Conservation (phyloP, 2,888 invertebrate species). For the Noctua comes region DNA sequence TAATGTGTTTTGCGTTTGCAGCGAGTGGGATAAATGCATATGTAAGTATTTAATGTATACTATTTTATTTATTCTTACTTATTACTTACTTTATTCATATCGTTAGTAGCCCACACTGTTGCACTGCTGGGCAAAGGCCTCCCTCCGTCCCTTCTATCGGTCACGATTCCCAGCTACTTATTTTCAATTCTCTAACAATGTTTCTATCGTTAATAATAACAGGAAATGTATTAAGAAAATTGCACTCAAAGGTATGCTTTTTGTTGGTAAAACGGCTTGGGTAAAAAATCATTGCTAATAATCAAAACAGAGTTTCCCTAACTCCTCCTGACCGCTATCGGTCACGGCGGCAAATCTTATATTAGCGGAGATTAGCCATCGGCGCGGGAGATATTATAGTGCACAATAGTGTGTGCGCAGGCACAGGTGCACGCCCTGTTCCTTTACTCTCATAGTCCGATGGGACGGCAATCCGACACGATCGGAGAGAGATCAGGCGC, state of each 20-base stretch:
- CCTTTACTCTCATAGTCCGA: too few species aligned
- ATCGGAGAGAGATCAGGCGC: too few species aligned
- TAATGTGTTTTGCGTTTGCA: slow-evolving; percentile 7
- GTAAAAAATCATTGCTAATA: background rate
- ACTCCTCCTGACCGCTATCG: too few species aligned
- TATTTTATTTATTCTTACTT: too few species aligned
- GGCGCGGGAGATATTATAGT: too few species aligned
- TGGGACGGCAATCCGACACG: too few species aligned
- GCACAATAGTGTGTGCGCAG: too few species aligned
- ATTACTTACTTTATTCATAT: background rate
- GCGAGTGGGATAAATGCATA: background rate
- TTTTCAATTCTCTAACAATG: too few species aligned
- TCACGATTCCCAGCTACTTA: background rate
- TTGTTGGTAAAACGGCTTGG: background rate
- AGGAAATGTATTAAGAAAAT: background rate
- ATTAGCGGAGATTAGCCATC: too few species aligned
- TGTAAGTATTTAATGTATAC: slow-evolving; percentile 18
- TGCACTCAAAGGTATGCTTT: background rate
- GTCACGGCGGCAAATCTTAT: too few species aligned
- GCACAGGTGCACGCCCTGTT: too few species aligned
- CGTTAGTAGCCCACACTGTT: background rate
- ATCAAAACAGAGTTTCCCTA: background rate
- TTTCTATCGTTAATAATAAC: background rate
- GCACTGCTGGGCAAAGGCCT: background rate
- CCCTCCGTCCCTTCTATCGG: background rate